phyloP scores from a whole-genome alignment of 2,797 vertebrate species.

The Menidia menidia region DNA sequence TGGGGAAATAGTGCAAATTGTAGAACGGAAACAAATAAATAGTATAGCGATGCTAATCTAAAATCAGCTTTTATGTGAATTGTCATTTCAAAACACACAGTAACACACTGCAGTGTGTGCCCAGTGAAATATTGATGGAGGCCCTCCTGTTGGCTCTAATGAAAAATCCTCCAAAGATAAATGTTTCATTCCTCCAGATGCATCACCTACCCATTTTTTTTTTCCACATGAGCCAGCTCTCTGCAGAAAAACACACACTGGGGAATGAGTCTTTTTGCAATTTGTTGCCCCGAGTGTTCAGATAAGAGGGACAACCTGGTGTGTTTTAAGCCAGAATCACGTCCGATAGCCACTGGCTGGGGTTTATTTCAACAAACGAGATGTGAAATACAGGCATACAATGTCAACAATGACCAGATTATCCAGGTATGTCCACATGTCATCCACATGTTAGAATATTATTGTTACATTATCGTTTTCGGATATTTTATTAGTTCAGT shows the following conservation, averaged over 20 bases:
- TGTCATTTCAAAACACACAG: slow-evolving; percentile 22
- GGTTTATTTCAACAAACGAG: not conserved
- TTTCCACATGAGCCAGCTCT: slow-evolving; percentile 67
- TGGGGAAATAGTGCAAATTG: no score
- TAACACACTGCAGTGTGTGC: slow-evolving; percentile 52
- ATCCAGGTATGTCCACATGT: no score
- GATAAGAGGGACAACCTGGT: slow-evolving; percentile 17
- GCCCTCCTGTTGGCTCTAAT: slow-evolving; percentile 80
- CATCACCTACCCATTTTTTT: slow-evolving; percentile 73
- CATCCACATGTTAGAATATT: no score
- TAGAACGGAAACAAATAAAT: not conserved
- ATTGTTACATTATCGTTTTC: no score
- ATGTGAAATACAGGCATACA: not conserved
- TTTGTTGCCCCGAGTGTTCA: slow-evolving; percentile 43
- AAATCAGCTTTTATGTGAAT: no score
- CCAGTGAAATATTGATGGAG: slow-evolving; percentile 89
- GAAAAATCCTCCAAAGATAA: slow-evolving; percentile 85
- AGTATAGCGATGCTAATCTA: no score
- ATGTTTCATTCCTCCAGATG: slow-evolving; percentile 87
- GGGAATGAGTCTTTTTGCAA: slow-evolving; percentile 24
- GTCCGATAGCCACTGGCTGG: no score
- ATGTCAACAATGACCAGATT: no score
- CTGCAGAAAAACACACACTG: slow-evolving; percentile 66
- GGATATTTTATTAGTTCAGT: no score
- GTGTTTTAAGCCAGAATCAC: not conserved